These are phyloP conservation scores for Odontomachus brunneus DNA, from an alignment of 1,140 invertebrate species.

Conservation along the genomic window DNA sequence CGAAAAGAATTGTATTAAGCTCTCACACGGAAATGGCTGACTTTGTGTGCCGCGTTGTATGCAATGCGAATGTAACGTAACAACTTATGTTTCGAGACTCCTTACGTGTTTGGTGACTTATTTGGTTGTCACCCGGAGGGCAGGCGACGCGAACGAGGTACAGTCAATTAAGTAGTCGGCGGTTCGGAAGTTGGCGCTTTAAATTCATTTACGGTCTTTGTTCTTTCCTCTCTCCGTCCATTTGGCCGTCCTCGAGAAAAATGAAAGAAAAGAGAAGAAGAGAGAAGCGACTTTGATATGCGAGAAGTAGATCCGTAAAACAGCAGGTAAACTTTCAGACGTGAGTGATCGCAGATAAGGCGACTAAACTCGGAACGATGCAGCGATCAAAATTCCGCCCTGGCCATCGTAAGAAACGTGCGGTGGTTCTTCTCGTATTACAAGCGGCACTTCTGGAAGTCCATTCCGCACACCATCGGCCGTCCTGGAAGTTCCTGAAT, in stretches of 20 bases:
- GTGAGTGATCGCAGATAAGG: neutral
- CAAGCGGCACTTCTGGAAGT: slow-evolving; percentile 33
- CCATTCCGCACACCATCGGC: slow-evolving; percentile 8
- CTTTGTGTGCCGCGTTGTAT: neutral
- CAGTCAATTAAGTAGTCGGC: neutral
- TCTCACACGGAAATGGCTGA: slow-evolving; percentile 43
- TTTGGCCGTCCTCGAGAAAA: too few relatives aligned
- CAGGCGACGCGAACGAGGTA: neutral
- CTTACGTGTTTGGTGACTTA: neutral
- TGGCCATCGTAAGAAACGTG: neutral
- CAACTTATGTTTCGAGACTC: slow-evolving; percentile 2
- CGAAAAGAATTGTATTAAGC: slow-evolving; percentile 54
- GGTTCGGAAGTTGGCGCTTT: neutral
- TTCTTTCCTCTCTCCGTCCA: neutral
- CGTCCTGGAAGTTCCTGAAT: slow-evolving; percentile 17
- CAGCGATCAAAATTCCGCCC: slow-evolving; percentile 9
- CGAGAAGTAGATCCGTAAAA: neutral
- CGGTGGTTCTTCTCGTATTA: slow-evolving; percentile 14
- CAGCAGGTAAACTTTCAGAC: neutral
- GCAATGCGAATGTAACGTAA: slow-evolving; percentile 16
- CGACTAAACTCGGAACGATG: slow-evolving; percentile 1
- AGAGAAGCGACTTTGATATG: neutral
- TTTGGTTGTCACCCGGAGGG: neutral
- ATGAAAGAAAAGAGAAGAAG: too few relatives aligned
- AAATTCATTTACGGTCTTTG: slow-evolving; percentile 2